Percentiles rank a stretch among this genome's conserved stretches.
Evolutionary conservation across 2,797 vertebrate genomes (phyloP).

Genomic region (Gadopsis marmoratus): DNA sequence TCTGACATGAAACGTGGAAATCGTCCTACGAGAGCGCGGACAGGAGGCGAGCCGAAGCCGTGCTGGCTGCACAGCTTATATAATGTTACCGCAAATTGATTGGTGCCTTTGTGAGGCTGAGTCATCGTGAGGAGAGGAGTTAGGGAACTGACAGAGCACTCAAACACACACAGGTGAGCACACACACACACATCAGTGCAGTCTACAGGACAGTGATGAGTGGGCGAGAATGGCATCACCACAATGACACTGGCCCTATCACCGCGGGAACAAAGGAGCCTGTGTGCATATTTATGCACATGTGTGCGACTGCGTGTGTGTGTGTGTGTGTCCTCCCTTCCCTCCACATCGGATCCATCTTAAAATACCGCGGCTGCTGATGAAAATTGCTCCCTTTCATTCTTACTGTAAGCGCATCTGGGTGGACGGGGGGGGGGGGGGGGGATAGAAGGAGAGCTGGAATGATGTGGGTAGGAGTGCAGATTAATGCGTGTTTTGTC

Average conservation of each 20-base stretch:
- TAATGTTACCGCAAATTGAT: conserved; percentile 55
- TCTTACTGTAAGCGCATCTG: conserved; percentile 62
- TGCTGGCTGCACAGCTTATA: conserved; percentile 36
- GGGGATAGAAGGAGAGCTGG: conserved; percentile 12
- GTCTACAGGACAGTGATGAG: conserved; percentile 62
- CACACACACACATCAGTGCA: background rate
- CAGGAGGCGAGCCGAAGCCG: conserved; percentile 17
- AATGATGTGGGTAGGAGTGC: conserved; percentile 74
- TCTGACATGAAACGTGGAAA: conserved; percentile 27
- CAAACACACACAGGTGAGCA: conserved; percentile 31
- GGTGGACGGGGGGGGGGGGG: background rate
- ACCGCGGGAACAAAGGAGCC: conserved; percentile 68
- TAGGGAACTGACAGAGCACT: conserved; percentile 45
- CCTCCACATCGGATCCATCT: conserved; percentile 72
- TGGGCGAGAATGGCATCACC: conserved; percentile 74
- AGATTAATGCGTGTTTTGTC: conserved; percentile 74
- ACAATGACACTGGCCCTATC: conserved; percentile 62
- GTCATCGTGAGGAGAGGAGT: conserved; percentile 44
- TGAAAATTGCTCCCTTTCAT: conserved; percentile 78
- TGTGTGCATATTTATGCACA: conserved; percentile 52
- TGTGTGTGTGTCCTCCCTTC: conserved; percentile 53
- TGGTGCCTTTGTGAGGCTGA: conserved; percentile 37
- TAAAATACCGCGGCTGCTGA: conserved; percentile 77
- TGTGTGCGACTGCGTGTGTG: conserved; percentile 17
- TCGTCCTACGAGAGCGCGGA: background rate